phyloP scores from a whole-genome alignment of 2,888 invertebrate species.

The Archips xylosteana region DNA sequence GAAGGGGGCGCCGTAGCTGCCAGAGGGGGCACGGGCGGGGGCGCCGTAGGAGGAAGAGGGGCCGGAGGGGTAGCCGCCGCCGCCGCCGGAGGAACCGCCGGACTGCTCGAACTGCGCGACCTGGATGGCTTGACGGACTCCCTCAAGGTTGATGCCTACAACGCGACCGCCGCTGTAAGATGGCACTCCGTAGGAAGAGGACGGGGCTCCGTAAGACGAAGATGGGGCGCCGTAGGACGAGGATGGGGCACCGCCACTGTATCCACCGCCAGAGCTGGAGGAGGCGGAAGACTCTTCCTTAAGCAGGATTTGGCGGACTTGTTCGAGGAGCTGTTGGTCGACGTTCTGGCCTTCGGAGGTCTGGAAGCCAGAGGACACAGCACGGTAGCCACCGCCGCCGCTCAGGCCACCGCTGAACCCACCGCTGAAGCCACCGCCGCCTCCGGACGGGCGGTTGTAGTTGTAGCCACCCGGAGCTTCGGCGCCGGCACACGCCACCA shows the following conservation, averaged over 20 bases:
- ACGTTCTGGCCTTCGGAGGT: constrained; percentile 94
- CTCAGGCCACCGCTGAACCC: constrained; percentile 68
- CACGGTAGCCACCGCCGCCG: constrained; percentile 89
- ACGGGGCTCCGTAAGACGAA: constrained; percentile 87
- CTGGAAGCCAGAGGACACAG: constrained; percentile 92
- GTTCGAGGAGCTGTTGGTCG: constrained; percentile 92
- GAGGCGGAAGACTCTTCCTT: constrained; percentile 90
- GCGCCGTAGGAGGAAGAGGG: constrained; percentile 86
- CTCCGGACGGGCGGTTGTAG: constrained; percentile 89
- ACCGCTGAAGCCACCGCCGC: constrained; percentile 70
- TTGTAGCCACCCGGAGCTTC: constrained; percentile 92
- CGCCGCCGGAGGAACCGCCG: constrained; percentile 68
- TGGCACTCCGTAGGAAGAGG: constrained; percentile 85
- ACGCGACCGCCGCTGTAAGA: constrained; percentile 87
- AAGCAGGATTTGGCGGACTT: constrained; percentile 93
- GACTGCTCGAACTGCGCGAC: constrained; percentile 93
- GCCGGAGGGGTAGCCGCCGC: constrained; percentile 74
- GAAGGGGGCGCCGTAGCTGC: constrained; percentile 90
- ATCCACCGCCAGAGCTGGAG: constrained; percentile 71
- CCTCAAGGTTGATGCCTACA: constrained; percentile 94
- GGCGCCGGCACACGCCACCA: constrained; percentile 90
- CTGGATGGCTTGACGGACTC: constrained; percentile 94
- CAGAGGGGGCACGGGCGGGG: constrained; percentile 86
- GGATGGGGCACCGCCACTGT: constrained; percentile 84
- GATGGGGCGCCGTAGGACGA: constrained; percentile 87